Evolutionary conservation across 2,888 invertebrate species (phyloP).

Genomic region (Eulithis prunata): DNA sequence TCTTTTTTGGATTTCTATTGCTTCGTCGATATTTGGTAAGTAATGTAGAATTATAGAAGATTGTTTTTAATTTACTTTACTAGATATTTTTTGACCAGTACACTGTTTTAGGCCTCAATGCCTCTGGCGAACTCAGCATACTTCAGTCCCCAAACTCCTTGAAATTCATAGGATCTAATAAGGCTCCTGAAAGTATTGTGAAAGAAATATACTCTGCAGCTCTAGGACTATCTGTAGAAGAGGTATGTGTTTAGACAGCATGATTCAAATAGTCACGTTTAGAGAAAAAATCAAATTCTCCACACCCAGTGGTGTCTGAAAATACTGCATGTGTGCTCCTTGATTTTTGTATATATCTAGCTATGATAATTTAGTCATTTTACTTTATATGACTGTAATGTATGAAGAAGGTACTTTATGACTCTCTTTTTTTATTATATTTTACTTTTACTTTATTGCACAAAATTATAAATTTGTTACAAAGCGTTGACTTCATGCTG

Average conservation of each 20-base stretch:
- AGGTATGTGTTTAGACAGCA: conserved; percentile 68
- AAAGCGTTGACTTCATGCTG: no score
- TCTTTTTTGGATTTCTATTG: conserved; percentile 69
- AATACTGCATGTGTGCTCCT: no score
- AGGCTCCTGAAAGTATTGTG: conserved; percentile 85
- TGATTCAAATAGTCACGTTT: no score
- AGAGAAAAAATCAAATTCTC: no score
- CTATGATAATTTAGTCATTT: no score
- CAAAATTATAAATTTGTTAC: no score
- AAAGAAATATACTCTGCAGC: conserved; percentile 89
- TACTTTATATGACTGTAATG: no score
- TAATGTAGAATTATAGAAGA: conserved; percentile 1
- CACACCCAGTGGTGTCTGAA: no score
- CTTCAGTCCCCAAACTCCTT: conserved; percentile 88
- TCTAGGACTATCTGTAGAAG: conserved; percentile 89
- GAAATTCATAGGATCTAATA: conserved; percentile 87
- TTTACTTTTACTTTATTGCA: no score
- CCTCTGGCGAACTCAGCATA: conserved; percentile 87
- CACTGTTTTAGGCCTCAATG: conserved; percentile 74
- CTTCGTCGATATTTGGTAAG: conserved; percentile 73
- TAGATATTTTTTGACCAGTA: background rate
- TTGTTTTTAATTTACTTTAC: background rate
- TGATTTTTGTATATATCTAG: no score
- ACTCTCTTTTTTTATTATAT: no score
- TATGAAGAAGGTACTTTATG: no score